phyloP scores from a whole-genome alignment of 2,888 invertebrate genomes.

The Leptopilina drosophilae region DNA sequence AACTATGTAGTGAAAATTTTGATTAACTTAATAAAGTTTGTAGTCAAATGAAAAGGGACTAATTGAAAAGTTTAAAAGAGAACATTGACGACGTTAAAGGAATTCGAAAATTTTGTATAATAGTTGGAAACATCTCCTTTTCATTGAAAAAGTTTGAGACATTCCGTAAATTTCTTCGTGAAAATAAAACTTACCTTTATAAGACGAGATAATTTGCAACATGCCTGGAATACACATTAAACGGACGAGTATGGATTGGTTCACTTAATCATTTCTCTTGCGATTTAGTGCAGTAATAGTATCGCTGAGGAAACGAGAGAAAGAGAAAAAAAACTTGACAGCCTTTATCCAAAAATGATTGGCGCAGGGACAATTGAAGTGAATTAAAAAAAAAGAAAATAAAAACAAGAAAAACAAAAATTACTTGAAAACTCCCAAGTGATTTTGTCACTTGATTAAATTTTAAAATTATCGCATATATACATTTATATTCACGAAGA shows the following conservation, averaged over 20 bases:
- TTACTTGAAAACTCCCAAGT: neutral
- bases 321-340: neutral
- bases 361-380: neutral
- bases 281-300: neutral
- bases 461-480: neutral
- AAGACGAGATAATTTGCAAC: conserved; percentile 12
- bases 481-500: neutral
- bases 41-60: neutral
- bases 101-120: neutral
- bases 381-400: conserved; percentile 2
- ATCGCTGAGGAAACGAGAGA: neutral
- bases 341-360: conserved; percentile 20
- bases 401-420: too few relatives aligned
- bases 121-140: neutral
- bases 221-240: neutral
- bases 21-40: too few relatives aligned
- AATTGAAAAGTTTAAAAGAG: too few relatives aligned
- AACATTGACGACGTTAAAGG: too few relatives aligned
- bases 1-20: too few relatives aligned
- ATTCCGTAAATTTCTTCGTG: neutral
- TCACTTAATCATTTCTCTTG: conserved; percentile 9
- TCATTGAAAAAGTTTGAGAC: neutral
- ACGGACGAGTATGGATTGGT: conserved; percentile 15
- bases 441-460: conserved; percentile 32
- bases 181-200: neutral